Evolutionary conservation across 2,888 invertebrate species (phyloP), one percentile per base, ranked within the genome.

Genomic region (Andrena fulva): DNA sequence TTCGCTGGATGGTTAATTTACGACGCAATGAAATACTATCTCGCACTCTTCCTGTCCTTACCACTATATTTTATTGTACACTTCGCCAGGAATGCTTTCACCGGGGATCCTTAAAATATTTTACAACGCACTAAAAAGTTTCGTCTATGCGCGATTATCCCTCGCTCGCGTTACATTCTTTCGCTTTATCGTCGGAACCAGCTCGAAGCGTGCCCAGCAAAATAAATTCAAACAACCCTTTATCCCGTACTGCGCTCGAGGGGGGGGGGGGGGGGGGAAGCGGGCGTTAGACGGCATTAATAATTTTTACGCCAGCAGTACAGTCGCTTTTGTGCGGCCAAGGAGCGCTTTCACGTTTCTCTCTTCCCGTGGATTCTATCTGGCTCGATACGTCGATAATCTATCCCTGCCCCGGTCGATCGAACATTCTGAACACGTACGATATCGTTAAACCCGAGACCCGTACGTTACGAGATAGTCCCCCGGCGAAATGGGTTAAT

Each of bases 401-500:
- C 69, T 33, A 29, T 50, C 27, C 33, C 20, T 24, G 54, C 24
- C 8, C 24, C 48, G 27, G 54, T 31, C 48, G 72, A 73, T 81
- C 69, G 48, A 42, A 29, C 74, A 27, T 59, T n/a, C 54, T 48
- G 50, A 64, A 35, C 56, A 59, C 48, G 52, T 56, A 70, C 69
- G 56, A 66, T 75, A 67, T 81, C 71, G 68, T 76, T 54, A 56
- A 62, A 68, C 56, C 33, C 35, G 56, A 73, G 50, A 29, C 59
- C 48, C 24, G 56, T 20, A 50, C 33, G 56, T 50, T 67, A 42
- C 56, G 67, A 75, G 35, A 62, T 63, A 6, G 33, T 42, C 20
- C 24, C n/a, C 54, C 27, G 29, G 64, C 31, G 63, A 80, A 80
- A 59, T 67, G 67, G 82, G 75, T 82, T 82, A 82, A 82, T 71